These are phyloP conservation scores for Knipowitschia caucasica DNA, from an alignment of 2,797 vertebrate genomes.

Conservation along the genomic window DNA sequence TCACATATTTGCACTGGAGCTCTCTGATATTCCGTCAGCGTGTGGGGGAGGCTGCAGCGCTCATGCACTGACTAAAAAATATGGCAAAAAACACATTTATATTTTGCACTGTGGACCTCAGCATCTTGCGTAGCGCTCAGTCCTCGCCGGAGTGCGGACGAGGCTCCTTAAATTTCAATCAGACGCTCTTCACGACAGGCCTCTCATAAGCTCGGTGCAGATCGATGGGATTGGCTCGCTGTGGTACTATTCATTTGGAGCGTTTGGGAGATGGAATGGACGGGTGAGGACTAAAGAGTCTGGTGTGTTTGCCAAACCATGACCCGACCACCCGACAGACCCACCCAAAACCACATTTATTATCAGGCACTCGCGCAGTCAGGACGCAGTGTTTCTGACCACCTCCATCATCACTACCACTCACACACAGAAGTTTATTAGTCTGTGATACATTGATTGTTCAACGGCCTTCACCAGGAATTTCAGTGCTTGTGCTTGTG, in stretches of 20 bases:
- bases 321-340: no score
- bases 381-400: no score
- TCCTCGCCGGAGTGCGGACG: not conserved
- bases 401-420: no score
- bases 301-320: no score
- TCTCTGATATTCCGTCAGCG: slow-evolving; percentile 23
- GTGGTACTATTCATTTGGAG: slow-evolving; percentile 2
- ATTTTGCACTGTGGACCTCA: slow-evolving; percentile 8
- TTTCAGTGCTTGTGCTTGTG: no score
- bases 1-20: slow-evolving; percentile 28
- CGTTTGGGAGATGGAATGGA: not conserved
- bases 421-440: no score
- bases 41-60: slow-evolving; percentile 6
- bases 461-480: no score
- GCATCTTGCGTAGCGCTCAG: not conserved
- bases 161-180: slow-evolving; percentile 8
- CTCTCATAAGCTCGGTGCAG: not conserved
- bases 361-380: no score
- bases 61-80: slow-evolving; percentile 7
- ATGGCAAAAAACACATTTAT: slow-evolving; percentile 11
- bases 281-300: not conserved
- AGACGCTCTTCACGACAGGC: not conserved
- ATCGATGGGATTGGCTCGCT: slow-evolving; percentile 1
- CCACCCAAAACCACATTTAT: no score
- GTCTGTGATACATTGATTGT: no score